phyloP scores from a whole-genome alignment of 1,140 invertebrate genomes.

The Plectus sambesii region DNA sequence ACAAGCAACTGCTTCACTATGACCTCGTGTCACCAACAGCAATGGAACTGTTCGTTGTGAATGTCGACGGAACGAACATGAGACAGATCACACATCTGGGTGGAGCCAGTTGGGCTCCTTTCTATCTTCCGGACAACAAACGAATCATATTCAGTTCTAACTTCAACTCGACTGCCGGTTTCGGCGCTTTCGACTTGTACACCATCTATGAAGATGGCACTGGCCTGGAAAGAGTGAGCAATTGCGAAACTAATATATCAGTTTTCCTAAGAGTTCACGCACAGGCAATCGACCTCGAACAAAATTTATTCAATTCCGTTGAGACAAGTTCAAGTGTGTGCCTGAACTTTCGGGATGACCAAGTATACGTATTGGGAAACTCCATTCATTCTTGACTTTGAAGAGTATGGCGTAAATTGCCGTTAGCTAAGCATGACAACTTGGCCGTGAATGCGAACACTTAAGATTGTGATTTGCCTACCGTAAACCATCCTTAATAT shows the following conservation, averaged over 20 bases:
- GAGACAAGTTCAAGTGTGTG: too few relatives aligned
- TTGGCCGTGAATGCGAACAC: background rate
- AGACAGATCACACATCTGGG: constrained; percentile 27
- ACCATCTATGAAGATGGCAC: constrained; percentile 32
- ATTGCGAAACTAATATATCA: too few relatives aligned
- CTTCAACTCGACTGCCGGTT: constrained; percentile 17
- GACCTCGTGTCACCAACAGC: constrained; percentile 27
- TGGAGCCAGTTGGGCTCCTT: constrained; percentile 33
- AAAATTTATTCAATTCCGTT: too few relatives aligned
- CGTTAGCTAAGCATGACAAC: too few relatives aligned
- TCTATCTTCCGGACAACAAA: constrained; percentile 32
- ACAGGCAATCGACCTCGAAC: too few relatives aligned
- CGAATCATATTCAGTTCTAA: constrained; percentile 29
- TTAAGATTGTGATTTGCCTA: background rate
- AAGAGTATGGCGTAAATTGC: too few relatives aligned
- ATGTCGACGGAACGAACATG: constrained; percentile 23
- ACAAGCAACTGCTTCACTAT: constrained; percentile 22
- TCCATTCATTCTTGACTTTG: too few relatives aligned
- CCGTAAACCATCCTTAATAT: background rate
- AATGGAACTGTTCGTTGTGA: constrained; percentile 30
- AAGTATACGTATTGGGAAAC: too few relatives aligned
- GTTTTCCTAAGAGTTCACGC: too few relatives aligned
- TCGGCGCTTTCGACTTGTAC: constrained; percentile 26
- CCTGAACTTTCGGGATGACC: too few relatives aligned
- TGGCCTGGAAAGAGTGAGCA: constrained; percentile 22